Percentiles rank a stretch among this genome's conserved stretches.
These are phyloP conservation scores for Moxostoma hubbsi DNA, from an alignment of 2,797 vertebrate species.

Conservation along the genomic window DNA sequence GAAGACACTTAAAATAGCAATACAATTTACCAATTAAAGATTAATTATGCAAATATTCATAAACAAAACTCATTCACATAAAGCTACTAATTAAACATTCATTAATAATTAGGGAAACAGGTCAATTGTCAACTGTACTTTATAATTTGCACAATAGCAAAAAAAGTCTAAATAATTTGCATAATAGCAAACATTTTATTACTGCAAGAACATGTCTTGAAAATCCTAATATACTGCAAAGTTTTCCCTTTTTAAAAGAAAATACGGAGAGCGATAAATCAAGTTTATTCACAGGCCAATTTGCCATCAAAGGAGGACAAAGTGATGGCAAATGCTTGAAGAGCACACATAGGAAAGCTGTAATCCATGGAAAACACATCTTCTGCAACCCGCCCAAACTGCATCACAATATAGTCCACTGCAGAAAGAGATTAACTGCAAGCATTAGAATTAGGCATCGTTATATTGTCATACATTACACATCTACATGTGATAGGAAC, in stretches of 20 bases:
- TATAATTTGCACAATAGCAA: not conserved
- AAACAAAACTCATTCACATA: not conserved
- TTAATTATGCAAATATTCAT: not conserved
- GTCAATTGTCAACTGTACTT: not conserved
- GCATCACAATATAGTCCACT: constrained; percentile 84
- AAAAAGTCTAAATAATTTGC: not conserved
- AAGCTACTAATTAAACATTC: not conserved
- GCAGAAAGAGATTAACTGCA: constrained; percentile 23
- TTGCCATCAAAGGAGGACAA: constrained; percentile 90
- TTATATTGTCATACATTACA: not conserved
- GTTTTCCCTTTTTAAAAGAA: constrained; percentile 1
- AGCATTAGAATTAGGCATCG: not conserved
- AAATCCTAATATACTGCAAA: not conserved
- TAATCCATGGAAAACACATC: constrained; percentile 91
- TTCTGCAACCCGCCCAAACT: constrained; percentile 86
- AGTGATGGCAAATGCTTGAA: constrained; percentile 90
- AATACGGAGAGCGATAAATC: not conserved
- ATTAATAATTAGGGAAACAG: not conserved
- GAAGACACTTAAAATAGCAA: too few relatives aligned
- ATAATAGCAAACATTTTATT: not conserved
- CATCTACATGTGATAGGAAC: not conserved
- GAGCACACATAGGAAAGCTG: constrained; percentile 85
- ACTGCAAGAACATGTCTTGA: not conserved
- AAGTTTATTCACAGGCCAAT: constrained; percentile 86
- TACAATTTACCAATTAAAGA: not conserved